A percentile compares a stretch with the other conserved stretches of the same genome.
phyloP scores from a whole-genome alignment of 2,113 vertebrate species.

The Cyanistes caeruleus region DNA sequence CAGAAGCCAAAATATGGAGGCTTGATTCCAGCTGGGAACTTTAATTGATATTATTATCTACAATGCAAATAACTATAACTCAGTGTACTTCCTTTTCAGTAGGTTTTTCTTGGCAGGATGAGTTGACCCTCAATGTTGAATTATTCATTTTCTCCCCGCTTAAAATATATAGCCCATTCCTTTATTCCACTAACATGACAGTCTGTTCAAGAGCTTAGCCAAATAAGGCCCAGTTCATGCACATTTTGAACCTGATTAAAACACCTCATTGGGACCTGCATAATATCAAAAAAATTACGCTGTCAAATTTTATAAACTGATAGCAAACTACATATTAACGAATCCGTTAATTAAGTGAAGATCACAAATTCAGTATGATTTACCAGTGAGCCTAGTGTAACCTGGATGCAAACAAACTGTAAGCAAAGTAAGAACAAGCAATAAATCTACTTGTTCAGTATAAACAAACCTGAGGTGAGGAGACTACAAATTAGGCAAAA shows the following conservation, averaged over 20 bases:
- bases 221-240: not conserved
- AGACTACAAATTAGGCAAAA: constrained; percentile 11
- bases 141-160: constrained; percentile 33
- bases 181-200: not conserved
- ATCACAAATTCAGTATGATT: not conserved
- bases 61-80: constrained; percentile 62
- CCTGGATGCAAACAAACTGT: constrained; percentile 12
- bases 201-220: not conserved
- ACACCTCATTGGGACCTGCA: not conserved
- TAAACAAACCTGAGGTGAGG: constrained; percentile 10
- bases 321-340: not conserved
- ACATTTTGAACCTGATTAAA: not conserved
- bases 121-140: constrained; percentile 26
- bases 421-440: constrained; percentile 11
- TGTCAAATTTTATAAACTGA: not conserved
- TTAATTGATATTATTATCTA: constrained; percentile 62
- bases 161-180: not conserved
- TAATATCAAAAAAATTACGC: not conserved
- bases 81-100: constrained; percentile 40
- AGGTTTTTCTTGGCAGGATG: constrained; percentile 48
- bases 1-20: constrained; percentile 35
- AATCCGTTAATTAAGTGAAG: constrained; percentile 16
- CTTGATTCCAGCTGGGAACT: constrained; percentile 50
- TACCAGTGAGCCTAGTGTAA: not conserved
- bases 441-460: not conserved